Percentiles rank a stretch among this genome's conserved stretches.
phyloP scores from a whole-genome alignment of 1,140 invertebrate genomes.

The Tyrophagus putrescentiae region DNA sequence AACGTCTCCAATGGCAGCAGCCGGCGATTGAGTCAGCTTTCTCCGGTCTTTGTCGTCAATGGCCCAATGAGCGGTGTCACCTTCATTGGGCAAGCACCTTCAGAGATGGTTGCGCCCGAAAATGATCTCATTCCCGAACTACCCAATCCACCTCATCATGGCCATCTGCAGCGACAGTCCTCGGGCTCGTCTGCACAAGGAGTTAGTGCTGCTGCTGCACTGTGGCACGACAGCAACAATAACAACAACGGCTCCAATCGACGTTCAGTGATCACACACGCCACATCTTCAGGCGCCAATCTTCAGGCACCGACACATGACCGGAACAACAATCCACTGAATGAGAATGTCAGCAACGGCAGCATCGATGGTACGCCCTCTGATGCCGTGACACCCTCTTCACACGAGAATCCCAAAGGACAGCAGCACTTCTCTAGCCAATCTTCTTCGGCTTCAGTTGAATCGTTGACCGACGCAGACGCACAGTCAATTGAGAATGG shows the following conservation, averaged over 20 bases:
- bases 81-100: background rate
- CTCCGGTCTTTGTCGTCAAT: slow-evolving; percentile 4
- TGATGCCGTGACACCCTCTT: background rate
- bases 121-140: slow-evolving; percentile 4
- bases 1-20: background rate
- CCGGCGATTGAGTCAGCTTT: slow-evolving; percentile 1
- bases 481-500: slow-evolving; percentile 7
- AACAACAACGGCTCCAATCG: background rate
- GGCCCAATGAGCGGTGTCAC: background rate
- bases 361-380: background rate
- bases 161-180: too few species aligned
- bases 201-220: too few species aligned
- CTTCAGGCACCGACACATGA: background rate
- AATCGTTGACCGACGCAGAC: background rate
- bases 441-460: background rate
- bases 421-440: slow-evolving; percentile 1
- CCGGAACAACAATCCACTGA: slow-evolving; percentile 9
- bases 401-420: too few species aligned
- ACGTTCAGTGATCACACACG: slow-evolving; percentile 2
- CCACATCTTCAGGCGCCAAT: background rate
- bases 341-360: background rate
- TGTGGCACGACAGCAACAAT: background rate
- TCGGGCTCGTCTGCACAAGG: too few species aligned
- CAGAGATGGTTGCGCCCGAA: background rate
- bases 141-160: background rate